phyloP scores from a whole-genome alignment of 1,140 invertebrate species.

The Sitophilus oryzae region DNA sequence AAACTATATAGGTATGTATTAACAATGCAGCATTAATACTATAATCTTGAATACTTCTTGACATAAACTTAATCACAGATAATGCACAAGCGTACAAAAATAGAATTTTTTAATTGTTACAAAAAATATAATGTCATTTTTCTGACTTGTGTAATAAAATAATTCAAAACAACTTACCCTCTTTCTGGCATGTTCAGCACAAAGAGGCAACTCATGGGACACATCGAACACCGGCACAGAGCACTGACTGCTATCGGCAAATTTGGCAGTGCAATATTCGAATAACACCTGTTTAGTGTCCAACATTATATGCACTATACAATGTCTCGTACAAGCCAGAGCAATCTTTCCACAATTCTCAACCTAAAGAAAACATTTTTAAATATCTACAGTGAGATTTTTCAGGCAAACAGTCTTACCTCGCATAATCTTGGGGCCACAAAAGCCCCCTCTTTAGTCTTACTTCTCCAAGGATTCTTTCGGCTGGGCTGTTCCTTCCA shows the following conservation, averaged over 20 bases:
- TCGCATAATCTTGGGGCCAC: conserved; percentile 34
- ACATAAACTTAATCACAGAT: too few species aligned
- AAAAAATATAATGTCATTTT: too few species aligned
- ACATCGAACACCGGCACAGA: conserved; percentile 82
- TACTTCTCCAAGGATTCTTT: conserved; percentile 12
- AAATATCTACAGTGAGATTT: not conserved
- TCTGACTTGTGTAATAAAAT: not conserved
- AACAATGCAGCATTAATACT: too few species aligned
- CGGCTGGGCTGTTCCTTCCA: conserved; percentile 10
- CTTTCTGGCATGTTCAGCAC: conserved; percentile 73
- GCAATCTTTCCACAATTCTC: conserved; percentile 54
- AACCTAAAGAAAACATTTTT: conserved; percentile 10
- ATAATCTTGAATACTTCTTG: too few species aligned
- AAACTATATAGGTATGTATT: too few species aligned
- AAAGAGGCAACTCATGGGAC: conserved; percentile 75
- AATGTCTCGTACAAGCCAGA: conserved; percentile 79
- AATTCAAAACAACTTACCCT: conserved; percentile 44
- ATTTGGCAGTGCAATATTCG: conserved; percentile 83
- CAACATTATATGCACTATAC: conserved; percentile 77
- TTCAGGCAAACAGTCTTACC: not conserved
- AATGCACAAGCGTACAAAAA: too few species aligned
- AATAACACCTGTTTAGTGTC: conserved; percentile 84
- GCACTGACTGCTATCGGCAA: conserved; percentile 81
- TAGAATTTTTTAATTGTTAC: too few species aligned
- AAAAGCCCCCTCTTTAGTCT: conserved; percentile 6